Conservation (phyloP, 2,113 vertebrate species). For the Sphyrna mokarran region DNA sequence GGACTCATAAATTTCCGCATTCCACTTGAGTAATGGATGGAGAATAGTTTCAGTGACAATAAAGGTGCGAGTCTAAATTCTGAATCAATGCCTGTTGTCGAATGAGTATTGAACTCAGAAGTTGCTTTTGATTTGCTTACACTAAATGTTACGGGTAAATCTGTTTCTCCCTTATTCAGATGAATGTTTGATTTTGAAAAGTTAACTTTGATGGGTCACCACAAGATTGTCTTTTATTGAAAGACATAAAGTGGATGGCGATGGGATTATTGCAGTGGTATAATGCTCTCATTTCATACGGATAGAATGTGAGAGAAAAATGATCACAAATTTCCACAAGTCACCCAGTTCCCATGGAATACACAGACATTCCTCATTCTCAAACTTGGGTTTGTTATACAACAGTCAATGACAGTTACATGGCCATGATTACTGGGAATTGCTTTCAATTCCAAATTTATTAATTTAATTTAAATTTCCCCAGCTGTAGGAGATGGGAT, state of each 20-base stretch:
- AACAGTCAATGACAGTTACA: too few relatives aligned
- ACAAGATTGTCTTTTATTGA: background rate
- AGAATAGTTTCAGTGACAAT: too few relatives aligned
- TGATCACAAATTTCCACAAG: background rate
- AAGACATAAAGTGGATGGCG: background rate
- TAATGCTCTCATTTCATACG: background rate
- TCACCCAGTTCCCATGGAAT: background rate
- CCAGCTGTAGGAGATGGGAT: too few relatives aligned
- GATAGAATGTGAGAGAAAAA: background rate
- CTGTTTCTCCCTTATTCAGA: background rate
- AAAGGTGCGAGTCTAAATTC: background rate
- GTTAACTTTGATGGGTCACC: background rate
- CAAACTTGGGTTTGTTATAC: too few relatives aligned
- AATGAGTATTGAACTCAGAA: background rate
- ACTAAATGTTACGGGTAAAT: background rate
- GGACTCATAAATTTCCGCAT: background rate
- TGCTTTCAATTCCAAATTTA: too few relatives aligned
- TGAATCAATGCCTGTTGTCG: background rate
- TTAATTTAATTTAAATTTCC: too few relatives aligned
- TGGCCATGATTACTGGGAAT: too few relatives aligned
- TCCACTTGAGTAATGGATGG: background rate
- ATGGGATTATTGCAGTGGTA: background rate
- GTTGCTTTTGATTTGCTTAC: background rate
- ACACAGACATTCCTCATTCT: background rate
- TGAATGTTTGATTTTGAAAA: background rate